Evolutionary conservation across 2,113 vertebrate species (phyloP), one percentile per base, ranked within the genome.

Genomic region (Protomyctophum bolini): DNA sequence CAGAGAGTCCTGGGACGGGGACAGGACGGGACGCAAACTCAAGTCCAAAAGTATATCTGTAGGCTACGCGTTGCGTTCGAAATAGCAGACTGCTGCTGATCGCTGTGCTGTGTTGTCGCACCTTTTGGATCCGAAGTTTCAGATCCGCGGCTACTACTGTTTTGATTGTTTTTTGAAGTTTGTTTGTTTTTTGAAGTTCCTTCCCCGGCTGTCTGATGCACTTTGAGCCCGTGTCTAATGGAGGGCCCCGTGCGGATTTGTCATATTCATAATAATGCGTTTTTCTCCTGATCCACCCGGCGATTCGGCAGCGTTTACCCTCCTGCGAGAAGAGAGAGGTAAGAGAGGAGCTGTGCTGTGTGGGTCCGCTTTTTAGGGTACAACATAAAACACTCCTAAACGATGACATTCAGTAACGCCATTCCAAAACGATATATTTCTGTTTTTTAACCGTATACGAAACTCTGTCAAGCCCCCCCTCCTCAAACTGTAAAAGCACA

Each of bases 221-320:
- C 85, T 82, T 75, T 77, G 77, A 84, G 88, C 88, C 88, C 87
- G 87, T 61, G 84, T 89, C 83, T 91, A 89, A 93, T 94, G 93
- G 93, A 94, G 91, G 93, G 93, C 83, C 91, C 91, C 58, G 92
- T 89, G 52, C 90, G 93, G 93, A 93, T 93, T 82, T 86, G 82
- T 80, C 77, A 76, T 6, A 41, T 4, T 29, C 76, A 69, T 78
- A 81, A 92, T 84, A 88, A 94, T 92, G 93, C 72, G 79, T 78
- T 79, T 80, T 58, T 75, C 75, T 86, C 83, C 86, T 93, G 73
- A 84, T 29, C 77, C 83, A 46, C 50, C 87, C 72, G 83, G 74
- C 83, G 76, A 59, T 63, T 84, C 73, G 33, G 81, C 83, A 73
- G 87, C 82, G 75, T 88, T 81, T 82, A 80, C 87, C 55, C 89